Evolutionary conservation across 2,888 invertebrate species (phyloP).

Genomic region (Agonopterix arenella): DNA sequence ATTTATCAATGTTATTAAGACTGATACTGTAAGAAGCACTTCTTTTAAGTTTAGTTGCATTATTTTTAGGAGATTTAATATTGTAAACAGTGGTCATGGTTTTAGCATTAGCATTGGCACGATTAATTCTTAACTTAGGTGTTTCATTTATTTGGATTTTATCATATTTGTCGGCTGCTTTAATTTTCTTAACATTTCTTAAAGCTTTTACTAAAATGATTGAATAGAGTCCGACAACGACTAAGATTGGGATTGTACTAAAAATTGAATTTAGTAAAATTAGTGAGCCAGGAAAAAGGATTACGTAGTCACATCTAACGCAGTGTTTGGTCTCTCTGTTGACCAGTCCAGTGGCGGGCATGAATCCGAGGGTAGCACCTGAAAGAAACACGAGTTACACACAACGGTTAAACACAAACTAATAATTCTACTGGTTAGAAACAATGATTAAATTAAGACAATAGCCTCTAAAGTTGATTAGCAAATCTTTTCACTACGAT

Average conservation of each 20-base stretch:
- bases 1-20: conserved; percentile 14
- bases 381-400: conserved; percentile 10
- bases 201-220: conserved; percentile 77
- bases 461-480: too few species aligned
- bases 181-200: conserved; percentile 53
- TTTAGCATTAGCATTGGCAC: conserved; percentile 29
- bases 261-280: conserved; percentile 73
- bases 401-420: too few species aligned
- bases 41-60: conserved; percentile 29
- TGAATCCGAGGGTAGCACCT: conserved; percentile 76
- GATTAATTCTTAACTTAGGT: conserved; percentile 47
- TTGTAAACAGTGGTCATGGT: background rate
- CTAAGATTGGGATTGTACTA: conserved; percentile 68
- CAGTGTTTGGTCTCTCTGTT: conserved; percentile 38
- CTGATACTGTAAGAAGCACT: conserved; percentile 45
- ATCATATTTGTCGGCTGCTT: conserved; percentile 20
- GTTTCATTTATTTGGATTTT: conserved; percentile 11
- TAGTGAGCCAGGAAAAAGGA: conserved; percentile 71
- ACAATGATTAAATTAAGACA: too few species aligned
- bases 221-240: conserved; percentile 70
- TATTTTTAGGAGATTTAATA: conserved; percentile 13
- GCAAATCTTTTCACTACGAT: too few species aligned
- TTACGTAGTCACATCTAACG: conserved; percentile 72
- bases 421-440: too few species aligned
- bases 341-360: conserved; percentile 78